These are phyloP conservation scores for Tetragnatha versicolor DNA, from an alignment of 1,140 invertebrate genomes.

Conservation along the genomic window DNA sequence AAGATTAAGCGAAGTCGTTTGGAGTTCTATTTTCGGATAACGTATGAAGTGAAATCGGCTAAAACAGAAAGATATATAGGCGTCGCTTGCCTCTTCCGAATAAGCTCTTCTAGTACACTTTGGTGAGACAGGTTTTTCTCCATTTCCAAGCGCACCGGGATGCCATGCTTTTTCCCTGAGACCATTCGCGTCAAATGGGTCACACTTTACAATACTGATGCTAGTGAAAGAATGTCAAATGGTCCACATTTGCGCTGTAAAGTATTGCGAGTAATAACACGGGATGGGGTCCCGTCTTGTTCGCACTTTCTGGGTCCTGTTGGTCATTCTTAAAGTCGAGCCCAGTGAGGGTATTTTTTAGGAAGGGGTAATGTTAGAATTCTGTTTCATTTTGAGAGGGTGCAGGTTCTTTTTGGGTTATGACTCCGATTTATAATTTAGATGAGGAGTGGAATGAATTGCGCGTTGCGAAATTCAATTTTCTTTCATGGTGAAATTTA, in stretches of 20 bases:
- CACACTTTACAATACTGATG: conserved; percentile 25
- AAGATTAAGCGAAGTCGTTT: conserved; percentile 38
- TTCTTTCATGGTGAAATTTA: too few species aligned
- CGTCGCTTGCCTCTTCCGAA: conserved; percentile 5
- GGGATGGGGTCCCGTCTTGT: too few species aligned
- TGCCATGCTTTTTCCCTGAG: conserved; percentile 21
- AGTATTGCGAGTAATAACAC: conserved; percentile 6
- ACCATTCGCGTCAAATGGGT: conserved; percentile 30
- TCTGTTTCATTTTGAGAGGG: too few species aligned
- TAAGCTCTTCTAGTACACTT: background rate
- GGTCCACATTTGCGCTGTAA: conserved; percentile 9
- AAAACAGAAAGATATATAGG: conserved; percentile 22
- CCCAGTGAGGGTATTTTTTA: too few species aligned
- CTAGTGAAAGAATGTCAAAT: background rate
- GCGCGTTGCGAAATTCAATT: too few species aligned
- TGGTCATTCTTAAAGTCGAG: too few species aligned
- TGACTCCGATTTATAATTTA: too few species aligned
- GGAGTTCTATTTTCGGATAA: conserved; percentile 37
- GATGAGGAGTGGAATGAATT: too few species aligned
- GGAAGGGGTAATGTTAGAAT: too few species aligned
- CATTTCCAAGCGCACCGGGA: background rate
- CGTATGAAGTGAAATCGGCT: conserved; percentile 15
- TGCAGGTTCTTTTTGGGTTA: too few species aligned
- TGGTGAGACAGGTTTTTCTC: background rate
- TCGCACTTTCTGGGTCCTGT: too few species aligned